Evolutionary conservation across 1,140 invertebrate genomes (phyloP), one percentile per base, ranked within the genome.

Genomic region (Schlechtendalia chinensis): DNA sequence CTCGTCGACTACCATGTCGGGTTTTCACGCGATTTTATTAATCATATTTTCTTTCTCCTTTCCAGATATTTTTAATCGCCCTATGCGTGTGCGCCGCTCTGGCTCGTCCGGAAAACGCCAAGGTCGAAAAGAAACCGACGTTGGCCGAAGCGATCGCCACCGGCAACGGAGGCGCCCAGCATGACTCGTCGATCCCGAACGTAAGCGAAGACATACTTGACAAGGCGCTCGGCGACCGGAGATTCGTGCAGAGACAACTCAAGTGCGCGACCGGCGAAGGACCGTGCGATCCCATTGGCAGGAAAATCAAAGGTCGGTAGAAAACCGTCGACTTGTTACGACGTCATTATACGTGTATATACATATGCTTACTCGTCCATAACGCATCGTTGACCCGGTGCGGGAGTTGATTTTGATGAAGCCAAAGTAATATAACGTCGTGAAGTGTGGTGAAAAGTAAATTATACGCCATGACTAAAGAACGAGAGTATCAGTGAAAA

Each of bases 241-340:
- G 91, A n/a, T 92, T 91, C 83, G 87, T 93, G 77, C 88, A 86
- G 83, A 87, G 91, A 83, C 91, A 92, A 83, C 86, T 92, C 47
- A 91, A 91, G 83, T 93, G 91, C 83, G 90, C 90, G 27, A 84
- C 92, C 1, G 90, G 91, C 10, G 90, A 92, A 84, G 91, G 88
- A 5, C 88, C 89, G 0, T 93, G 91, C 82, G 91, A 93, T 83
- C 89, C 90, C 11, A 89, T 92, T 11, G 91, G 91, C 71, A 88
- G 90, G 81, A 86, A 90, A 81, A 85, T 93, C 6, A 93, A 91
- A 88, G 91, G 91, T 92, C 88, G 87, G 88, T 86, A 0, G 0
- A 63, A 63, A 65, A 39, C 8, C 32, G 32, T 39, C 32, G 32
- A 39, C 8, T 3, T 39, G 3, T 39, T 4, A 8, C 32, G 32